phyloP scores from a whole-genome alignment of 2,888 invertebrate species.

The Zeuzera pyrina region DNA sequence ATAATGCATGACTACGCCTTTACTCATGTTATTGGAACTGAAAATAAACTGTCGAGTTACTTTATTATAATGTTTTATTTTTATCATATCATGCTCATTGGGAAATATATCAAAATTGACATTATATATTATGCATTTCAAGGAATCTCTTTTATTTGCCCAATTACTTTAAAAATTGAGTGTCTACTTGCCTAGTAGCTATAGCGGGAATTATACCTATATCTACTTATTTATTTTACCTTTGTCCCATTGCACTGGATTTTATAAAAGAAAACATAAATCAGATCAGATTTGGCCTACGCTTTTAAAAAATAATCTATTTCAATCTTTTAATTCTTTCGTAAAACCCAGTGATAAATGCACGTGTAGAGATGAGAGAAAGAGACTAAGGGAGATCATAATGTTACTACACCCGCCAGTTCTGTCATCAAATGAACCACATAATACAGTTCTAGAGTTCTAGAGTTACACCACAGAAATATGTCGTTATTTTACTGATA shows the following conservation, averaged over 20 bases:
- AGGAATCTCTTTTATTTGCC: conserved; percentile 47
- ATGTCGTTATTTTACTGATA: no score
- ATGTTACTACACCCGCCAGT: background rate
- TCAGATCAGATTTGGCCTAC: background rate
- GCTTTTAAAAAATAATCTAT: background rate
- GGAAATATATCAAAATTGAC: background rate
- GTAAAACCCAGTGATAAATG: conserved; percentile 50
- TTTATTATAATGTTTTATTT: no score
- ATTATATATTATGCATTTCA: no score
- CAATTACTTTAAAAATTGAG: conserved; percentile 9
- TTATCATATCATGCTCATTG: background rate
- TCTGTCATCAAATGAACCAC: no score
- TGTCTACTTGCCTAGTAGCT: conserved; percentile 72
- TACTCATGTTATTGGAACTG: no score
- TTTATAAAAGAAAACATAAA: conserved; percentile 39
- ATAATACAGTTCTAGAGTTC: no score
- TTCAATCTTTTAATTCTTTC: no score
- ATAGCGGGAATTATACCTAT: conserved; percentile 58
- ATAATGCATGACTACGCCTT: no score
- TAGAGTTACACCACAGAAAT: no score
- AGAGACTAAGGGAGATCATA: conserved; percentile 40
- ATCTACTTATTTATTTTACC: conserved; percentile 47
- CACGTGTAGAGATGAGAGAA: conserved; percentile 58
- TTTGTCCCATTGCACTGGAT: conserved; percentile 50
- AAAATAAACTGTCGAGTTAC: no score